A percentile compares a stretch with the other conserved stretches of the same genome.
Evolutionary conservation across 2,888 invertebrate species (phyloP).

Genomic region (Dilophus febrilis): DNA sequence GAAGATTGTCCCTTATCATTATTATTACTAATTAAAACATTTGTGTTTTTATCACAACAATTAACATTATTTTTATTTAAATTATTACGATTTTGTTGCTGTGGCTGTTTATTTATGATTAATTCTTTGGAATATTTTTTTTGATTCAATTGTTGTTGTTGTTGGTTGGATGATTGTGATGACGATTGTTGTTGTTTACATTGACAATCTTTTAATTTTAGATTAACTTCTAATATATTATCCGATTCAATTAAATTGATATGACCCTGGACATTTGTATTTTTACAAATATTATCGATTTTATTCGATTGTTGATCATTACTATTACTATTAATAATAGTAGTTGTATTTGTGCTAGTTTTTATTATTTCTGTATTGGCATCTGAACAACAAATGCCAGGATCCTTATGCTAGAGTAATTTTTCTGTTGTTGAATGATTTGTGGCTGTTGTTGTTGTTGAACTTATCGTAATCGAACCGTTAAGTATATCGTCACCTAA

Average conservation of each 20-base stretch:
- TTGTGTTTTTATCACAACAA: neutral
- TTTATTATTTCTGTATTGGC: conserved; percentile 23
- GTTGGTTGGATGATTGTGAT: neutral
- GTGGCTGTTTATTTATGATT: neutral
- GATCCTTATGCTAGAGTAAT: conserved; percentile 57
- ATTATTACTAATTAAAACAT: neutral
- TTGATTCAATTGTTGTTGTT: neutral
- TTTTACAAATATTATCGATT: neutral
- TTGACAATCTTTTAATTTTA: neutral
- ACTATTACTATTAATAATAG: too few relatives aligned
- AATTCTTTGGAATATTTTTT: neutral
- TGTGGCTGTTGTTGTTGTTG: conserved; percentile 29
- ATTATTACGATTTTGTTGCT: neutral
- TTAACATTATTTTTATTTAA: neutral
- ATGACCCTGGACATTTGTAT: conserved; percentile 3
- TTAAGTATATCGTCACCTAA: conserved; percentile 32
- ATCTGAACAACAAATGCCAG: conserved; percentile 39
- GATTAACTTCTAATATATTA: neutral
- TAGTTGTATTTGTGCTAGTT: conserved; percentile 11
- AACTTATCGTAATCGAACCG: conserved; percentile 40
- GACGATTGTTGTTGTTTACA: neutral
- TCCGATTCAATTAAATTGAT: neutral
- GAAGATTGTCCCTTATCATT: neutral
- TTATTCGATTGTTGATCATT: neutral
- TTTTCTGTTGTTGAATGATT: conserved; percentile 38